Conservation (phyloP, 2,797 vertebrate species). For the Eupleurogrammus muticus region DNA sequence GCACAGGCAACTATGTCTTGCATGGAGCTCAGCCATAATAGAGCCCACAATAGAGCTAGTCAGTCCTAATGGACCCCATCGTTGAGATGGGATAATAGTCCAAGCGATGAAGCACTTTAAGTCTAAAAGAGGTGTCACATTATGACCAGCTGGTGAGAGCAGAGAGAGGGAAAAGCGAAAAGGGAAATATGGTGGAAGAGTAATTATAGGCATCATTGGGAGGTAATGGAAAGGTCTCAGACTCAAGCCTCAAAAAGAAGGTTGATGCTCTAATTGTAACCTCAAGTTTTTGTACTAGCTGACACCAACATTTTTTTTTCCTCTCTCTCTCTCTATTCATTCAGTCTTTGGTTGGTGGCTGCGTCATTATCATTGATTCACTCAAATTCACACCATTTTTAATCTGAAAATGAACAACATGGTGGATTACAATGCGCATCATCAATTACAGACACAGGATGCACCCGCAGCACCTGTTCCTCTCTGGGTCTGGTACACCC, state of each 20-base stretch:
- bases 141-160: conserved; percentile 52
- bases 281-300: not conserved
- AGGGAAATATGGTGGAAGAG: conserved; percentile 26
- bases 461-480: conserved; percentile 16
- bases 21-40: conserved; percentile 63
- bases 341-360: conserved; percentile 2
- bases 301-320: not conserved
- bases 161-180: conserved; percentile 16
- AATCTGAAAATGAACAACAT: conserved; percentile 57
- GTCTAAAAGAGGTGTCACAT: conserved; percentile 59
- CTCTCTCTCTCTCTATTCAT: not conserved
- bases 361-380: conserved; percentile 59
- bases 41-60: conserved; percentile 59
- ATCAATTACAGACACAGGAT: conserved; percentile 35
- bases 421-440: conserved; percentile 28
- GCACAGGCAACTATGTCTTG: conserved; percentile 53
- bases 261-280: conserved; percentile 12
- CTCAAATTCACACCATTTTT: conserved; percentile 59
- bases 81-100: conserved; percentile 56
- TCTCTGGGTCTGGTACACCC: conserved; percentile 37
- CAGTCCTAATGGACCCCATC: conserved; percentile 63
- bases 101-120: conserved; percentile 61
- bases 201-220: conserved; percentile 51
- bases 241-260: conserved; percentile 11
- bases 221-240: conserved; percentile 29